These are phyloP conservation scores for Lasioglossum morio DNA, from an alignment of 2,888 invertebrate species.

Conservation along the genomic window DNA sequence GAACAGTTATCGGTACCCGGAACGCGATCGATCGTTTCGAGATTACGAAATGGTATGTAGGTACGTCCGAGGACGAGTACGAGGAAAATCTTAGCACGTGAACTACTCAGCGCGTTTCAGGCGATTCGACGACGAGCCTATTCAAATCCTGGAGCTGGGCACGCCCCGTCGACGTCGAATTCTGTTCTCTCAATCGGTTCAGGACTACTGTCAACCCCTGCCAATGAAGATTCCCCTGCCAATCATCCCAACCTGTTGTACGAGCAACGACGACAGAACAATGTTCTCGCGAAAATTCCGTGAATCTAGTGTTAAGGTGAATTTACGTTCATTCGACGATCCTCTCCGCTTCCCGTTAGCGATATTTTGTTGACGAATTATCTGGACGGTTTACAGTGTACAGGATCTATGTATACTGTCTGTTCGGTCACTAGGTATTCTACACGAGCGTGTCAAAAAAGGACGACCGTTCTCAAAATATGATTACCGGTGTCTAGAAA, in stretches of 20 bases:
- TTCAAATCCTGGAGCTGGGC: conserved; percentile 5
- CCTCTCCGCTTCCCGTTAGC: background rate
- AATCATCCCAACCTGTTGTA: background rate
- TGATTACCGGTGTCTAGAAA: conserved; percentile 3
- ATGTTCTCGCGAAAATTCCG: too few relatives aligned
- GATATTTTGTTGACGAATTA: background rate
- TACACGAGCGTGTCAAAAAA: background rate
- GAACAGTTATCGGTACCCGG: conserved; percentile 59
- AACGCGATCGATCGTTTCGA: conserved; percentile 69
- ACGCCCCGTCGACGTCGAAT: background rate
- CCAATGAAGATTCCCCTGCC: background rate
- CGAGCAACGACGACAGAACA: background rate
- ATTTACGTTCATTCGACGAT: background rate
- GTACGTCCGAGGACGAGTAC: conserved; percentile 35
- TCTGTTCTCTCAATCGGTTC: conserved; percentile 8
- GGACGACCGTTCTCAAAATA: conserved; percentile 1
- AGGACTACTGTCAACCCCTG: background rate
- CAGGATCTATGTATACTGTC: background rate
- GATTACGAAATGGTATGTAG: conserved; percentile 55
- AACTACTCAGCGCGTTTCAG: conserved; percentile 27
- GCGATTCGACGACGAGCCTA: conserved; percentile 34
- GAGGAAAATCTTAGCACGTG: conserved; percentile 51
- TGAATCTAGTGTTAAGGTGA: too few relatives aligned
- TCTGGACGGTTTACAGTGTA: conserved; percentile 9
- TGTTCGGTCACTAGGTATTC: background rate